Base-by-base conservation (phyloP, 2,797 vertebrate genomes). In the Adelosebastes latens region DNA sequence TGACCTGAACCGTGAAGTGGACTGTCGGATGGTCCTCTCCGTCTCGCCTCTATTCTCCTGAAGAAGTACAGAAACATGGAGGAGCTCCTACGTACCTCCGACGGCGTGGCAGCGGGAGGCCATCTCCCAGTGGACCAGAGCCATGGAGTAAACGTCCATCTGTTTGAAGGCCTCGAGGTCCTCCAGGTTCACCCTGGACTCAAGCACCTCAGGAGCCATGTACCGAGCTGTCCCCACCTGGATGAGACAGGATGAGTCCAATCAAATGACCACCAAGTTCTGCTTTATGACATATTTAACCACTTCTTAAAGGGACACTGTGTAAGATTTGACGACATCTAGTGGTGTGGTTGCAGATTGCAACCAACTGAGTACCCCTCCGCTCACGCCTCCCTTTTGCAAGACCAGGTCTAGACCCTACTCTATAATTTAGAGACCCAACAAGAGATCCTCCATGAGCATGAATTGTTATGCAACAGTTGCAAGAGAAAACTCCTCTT, bases 61-160 rank as follows among this genome's bases (percentile, higher is more conserved):
- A 9, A 22, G n/a, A 36, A 16, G 5, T 8, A 31, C 1, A 34
- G 7, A 36, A 52, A 27, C 11, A 14, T 16, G 9, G 4, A 29
- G 60, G 13, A 27, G 18, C 11, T 64, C 60, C 13, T 82, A 32
- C 31, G 31, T 32, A 97, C 97, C 97, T 95, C 96, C 97, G 24
- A 96, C 95, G 67, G 88, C 96, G 2, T 95, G 92, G 82, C 97
- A 97, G 81, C 97, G 95, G 52, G 97, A 97, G 4, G 95, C 95
- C 96, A 97, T 97, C 87, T 98, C 97, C 97, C 97, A 98, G 53
- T 97, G 88, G 62, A 98, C 97, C 2, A 98, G 94, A 60, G 97
- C 95, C 96, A 97, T 96, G 79, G 97, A 98, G 88, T 98, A 98
- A 42, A 98, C 97, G 3, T 98, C 97, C 95, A 97, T 97, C 92